Base-by-base conservation (phyloP, 2,888 invertebrate species). In the Meloe dianella region DNA sequence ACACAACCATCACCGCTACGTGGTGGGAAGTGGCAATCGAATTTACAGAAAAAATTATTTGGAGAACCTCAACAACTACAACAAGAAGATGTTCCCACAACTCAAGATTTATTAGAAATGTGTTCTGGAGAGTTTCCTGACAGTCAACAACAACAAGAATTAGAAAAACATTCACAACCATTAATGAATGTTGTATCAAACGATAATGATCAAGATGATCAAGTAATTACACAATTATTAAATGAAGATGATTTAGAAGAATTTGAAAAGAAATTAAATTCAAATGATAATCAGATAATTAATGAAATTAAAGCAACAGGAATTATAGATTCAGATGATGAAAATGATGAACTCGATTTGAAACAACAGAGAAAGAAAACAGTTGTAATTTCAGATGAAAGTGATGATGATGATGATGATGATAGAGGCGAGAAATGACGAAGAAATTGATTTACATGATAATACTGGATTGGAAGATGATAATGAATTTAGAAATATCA, bases 331-430 rank as follows among this genome's bases (percentile, higher is more conserved):
- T 79, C 79, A 0, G 78, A 79, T 59, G 77, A 79, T 56, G 80
- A 80, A n/a, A 75, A 74, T 56, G 74, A 69, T 7, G 68, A 47
- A 8, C 35, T 73, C 17, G 69, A 72, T 51, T 63, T 75, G 14
- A 73, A 72, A 57, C 73, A 73, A 38, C 81, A 75, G 65, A 79
- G 72, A 62, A 78, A 78, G 61, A 83, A 81, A 69, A 85, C 84
- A 77, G 81, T 87, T 17, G 67, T 83, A 3, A 87, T 87, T 73
- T 87, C 87, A 60, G 80, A 82, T 75, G 81, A 85, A 64, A 82
- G 81, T 32, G 77, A 79, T 65, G 69, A 66, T 54, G 68, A 65
- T 9, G 74, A 77, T 38, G 75, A n/a, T n/a, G n/a, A n/a, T n/a
- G n/a, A n/a, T n/a, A n/a, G n/a, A 77, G 61, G 75, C 74, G 20